Evolutionary conservation across 2,888 invertebrate species (phyloP).

Genomic region (Oscheius sp.): DNA sequence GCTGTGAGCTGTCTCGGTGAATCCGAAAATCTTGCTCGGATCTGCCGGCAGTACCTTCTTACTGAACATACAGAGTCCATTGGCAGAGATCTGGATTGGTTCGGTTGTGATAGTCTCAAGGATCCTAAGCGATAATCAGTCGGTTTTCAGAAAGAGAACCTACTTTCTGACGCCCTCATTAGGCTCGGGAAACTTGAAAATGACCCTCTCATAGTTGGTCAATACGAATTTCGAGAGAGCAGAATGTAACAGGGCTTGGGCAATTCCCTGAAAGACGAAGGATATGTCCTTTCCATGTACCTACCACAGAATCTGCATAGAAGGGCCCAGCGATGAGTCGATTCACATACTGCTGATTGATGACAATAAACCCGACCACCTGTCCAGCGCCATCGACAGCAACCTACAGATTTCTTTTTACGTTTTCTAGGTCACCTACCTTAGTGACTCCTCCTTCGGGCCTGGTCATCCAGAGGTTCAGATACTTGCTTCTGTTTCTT

Average conservation of each 20-base stretch:
- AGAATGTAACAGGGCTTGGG: conserved; percentile 7
- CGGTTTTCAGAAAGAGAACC: neutral
- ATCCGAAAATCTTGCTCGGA: conserved; percentile 5
- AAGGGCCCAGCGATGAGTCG: conserved; percentile 24
- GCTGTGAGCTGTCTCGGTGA: conserved; percentile 30
- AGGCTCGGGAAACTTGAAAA: conserved; percentile 28
- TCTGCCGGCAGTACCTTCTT: neutral
- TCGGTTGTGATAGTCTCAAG: neutral
- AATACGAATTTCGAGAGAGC: conserved; percentile 1
- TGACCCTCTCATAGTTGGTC: neutral
- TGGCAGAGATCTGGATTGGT: conserved; percentile 10
- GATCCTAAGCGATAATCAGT: neutral
- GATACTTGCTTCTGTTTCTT: conserved; percentile 7
- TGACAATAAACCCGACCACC: conserved; percentile 9
- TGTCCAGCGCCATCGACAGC: neutral
- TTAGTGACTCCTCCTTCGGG: neutral
- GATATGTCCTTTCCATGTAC: neutral
- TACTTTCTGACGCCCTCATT: conserved; percentile 15
- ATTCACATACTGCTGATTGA: conserved; percentile 18
- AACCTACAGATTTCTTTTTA: neutral
- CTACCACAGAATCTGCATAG: conserved; percentile 15
- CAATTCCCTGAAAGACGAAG: neutral
- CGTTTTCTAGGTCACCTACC: neutral
- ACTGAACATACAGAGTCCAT: conserved; percentile 17
- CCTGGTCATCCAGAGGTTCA: conserved; percentile 13